These are phyloP conservation scores for Sesia bembeciformis DNA, from an alignment of 2,888 invertebrate species.

Conservation along the genomic window DNA sequence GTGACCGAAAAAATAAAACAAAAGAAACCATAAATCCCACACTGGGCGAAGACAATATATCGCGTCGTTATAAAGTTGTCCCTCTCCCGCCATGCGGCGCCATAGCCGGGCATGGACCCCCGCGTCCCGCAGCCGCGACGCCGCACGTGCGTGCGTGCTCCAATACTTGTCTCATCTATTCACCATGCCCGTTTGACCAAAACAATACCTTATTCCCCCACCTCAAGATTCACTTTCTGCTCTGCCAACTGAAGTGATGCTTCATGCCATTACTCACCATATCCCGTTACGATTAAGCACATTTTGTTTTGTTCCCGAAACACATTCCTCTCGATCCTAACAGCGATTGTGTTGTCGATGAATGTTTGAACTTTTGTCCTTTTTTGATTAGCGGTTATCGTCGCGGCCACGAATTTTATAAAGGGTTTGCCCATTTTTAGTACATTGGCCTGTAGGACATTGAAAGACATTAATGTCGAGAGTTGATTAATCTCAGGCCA, in stretches of 20 bases:
- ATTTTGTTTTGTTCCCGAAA: slow-evolving; percentile 42
- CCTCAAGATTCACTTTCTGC: slow-evolving; percentile 33
- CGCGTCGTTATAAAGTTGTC: slow-evolving; percentile 62
- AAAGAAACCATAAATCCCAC: slow-evolving; percentile 63
- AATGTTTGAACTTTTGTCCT: slow-evolving; percentile 66
- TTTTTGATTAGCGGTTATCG: slow-evolving; percentile 64
- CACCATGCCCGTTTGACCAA: slow-evolving; percentile 26
- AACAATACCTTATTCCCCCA: slow-evolving; percentile 34
- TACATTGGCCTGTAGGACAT: background rate
- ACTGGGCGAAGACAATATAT: slow-evolving; percentile 63
- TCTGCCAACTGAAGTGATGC: slow-evolving; percentile 21
- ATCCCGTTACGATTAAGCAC: slow-evolving; percentile 52
- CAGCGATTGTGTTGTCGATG: slow-evolving; percentile 52
- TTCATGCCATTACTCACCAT: slow-evolving; percentile 51
- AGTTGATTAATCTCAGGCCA: background rate
- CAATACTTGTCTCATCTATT: slow-evolving; percentile 41
- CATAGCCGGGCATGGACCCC: slow-evolving; percentile 30
- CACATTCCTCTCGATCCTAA: slow-evolving; percentile 44
- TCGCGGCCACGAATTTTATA: slow-evolving; percentile 41
- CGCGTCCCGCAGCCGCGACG: slow-evolving; percentile 13
- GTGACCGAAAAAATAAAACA: slow-evolving; percentile 58
- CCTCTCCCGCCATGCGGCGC: slow-evolving; percentile 68
- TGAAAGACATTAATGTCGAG: no score
- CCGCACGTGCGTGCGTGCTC: slow-evolving; percentile 63
- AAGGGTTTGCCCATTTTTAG: slow-evolving; percentile 6